These are phyloP conservation scores for Silurus asotus DNA, from an alignment of 2,113 vertebrate species.

Conservation along the genomic window DNA sequence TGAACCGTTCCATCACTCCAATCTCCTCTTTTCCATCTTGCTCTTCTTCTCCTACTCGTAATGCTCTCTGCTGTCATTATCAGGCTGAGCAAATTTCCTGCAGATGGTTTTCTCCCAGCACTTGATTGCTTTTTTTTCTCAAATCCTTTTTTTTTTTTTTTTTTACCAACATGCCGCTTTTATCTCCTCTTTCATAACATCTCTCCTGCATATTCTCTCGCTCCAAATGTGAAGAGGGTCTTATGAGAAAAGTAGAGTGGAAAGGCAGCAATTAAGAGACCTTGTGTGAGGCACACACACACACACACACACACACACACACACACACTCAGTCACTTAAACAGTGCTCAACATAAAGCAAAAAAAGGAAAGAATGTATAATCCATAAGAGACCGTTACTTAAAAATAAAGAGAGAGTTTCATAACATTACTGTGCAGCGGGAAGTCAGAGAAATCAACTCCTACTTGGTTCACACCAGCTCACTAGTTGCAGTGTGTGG, in stretches of 20 bases:
- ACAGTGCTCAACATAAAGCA: not conserved
- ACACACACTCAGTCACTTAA: not conserved
- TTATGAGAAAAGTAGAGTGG: not conserved
- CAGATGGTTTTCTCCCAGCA: not conserved
- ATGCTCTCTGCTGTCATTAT: not conserved
- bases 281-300: not conserved
- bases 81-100: not conserved
- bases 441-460: not conserved
- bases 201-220: conserved; percentile 6
- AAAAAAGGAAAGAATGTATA: not conserved
- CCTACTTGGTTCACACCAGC: not conserved
- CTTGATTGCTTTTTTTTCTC: not conserved
- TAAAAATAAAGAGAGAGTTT: not conserved
- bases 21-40: not conserved
- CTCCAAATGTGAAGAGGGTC: conserved; percentile 1
- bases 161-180: not conserved
- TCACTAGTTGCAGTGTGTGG: not conserved
- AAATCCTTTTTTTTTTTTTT: not conserved
- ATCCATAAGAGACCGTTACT: not conserved
- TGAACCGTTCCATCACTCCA: not conserved
- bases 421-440: not conserved
- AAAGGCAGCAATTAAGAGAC: conserved; percentile 21
- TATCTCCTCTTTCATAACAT: conserved; percentile 34
- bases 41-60: not conserved
- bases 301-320: not conserved